Base-by-base conservation (phyloP, 2,113 vertebrate species). In the Esox niger region DNA sequence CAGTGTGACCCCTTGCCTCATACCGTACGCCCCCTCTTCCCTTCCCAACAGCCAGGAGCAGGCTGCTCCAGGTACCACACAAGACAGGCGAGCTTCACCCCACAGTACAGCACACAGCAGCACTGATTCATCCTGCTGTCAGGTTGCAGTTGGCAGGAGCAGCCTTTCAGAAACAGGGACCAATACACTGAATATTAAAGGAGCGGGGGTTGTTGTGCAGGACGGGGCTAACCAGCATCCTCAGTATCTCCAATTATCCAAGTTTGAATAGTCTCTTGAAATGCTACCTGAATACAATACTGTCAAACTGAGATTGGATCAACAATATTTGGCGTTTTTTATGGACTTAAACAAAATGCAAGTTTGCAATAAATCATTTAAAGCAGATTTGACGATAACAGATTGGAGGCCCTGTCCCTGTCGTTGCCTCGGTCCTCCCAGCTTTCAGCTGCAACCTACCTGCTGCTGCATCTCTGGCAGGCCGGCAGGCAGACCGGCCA, bases 1-100 rank as follows among this genome's bases (percentile, higher is more conserved):
- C 86, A 79, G 61, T 58, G 63, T 66, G 80, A 91, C 86, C 84
- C 78, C 49, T 71, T 62, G 32, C 33, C n/a, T 71, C 49, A 68
- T 74, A 58, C 54, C 0, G 10, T 47, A 30, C 30, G 6, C 69
- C 49, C 38, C 64, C 63, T 38, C 73, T 56, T 61, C 75, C 73
- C 57, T 71, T 70, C 62, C 30, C 64, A 62, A 26, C 55, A 54
- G 43, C 66, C 57, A 68, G 61, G 13, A 71, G 23, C 35, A 46
- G 61, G 17, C 70, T 66, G 73, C 80, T 82, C 77, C 82, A 29
- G 74, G 31, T 60, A 46, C 59, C 55, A 56, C 26, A 59, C 49
- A 33, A 59, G 72, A 66, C 74, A 66, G 64, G 35, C 47, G 64
- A 62, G 31, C 38, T 43, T 2, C 3, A 43, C 3, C 13, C 13